These are phyloP conservation scores for Charaxes varanes DNA, from an alignment of 1,140 invertebrate species.

Conservation along the genomic window DNA sequence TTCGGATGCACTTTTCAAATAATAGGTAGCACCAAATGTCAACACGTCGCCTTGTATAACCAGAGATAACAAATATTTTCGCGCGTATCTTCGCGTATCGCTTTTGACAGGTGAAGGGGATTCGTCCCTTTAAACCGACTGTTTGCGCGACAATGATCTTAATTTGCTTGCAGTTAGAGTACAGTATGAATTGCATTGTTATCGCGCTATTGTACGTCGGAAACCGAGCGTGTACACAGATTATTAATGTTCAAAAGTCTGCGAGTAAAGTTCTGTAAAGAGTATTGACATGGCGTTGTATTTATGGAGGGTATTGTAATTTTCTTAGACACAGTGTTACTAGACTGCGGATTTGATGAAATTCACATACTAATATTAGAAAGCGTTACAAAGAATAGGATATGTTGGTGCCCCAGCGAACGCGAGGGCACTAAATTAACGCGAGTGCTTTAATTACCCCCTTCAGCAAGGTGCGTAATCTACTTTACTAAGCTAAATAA, in stretches of 20 bases:
- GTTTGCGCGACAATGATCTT: background rate
- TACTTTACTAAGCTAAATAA: no score
- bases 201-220: background rate
- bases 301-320: no score
- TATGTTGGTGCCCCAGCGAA: no score
- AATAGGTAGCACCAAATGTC: conserved; percentile 10
- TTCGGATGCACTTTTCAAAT: background rate
- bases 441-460: no score
- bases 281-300: no score
- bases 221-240: conserved; percentile 10
- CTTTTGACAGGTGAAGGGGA: conserved; percentile 18
- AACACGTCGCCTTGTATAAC: conserved; percentile 15
- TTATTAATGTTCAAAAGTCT: conserved; percentile 14
- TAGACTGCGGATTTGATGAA: no score
- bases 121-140: conserved; percentile 2
- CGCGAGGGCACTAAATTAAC: no score
- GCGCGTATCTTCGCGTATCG: conserved; percentile 14
- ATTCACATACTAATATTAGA: no score
- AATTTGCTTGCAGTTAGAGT: background rate
- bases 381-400: no score
- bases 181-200: background rate
- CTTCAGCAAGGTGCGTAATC: no score
- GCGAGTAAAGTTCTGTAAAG: conserved; percentile 2
- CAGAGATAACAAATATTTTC: conserved; percentile 19
- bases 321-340: no score